Base-by-base conservation (phyloP, 2,113 vertebrate genomes). In the Clupea harengus region DNA sequence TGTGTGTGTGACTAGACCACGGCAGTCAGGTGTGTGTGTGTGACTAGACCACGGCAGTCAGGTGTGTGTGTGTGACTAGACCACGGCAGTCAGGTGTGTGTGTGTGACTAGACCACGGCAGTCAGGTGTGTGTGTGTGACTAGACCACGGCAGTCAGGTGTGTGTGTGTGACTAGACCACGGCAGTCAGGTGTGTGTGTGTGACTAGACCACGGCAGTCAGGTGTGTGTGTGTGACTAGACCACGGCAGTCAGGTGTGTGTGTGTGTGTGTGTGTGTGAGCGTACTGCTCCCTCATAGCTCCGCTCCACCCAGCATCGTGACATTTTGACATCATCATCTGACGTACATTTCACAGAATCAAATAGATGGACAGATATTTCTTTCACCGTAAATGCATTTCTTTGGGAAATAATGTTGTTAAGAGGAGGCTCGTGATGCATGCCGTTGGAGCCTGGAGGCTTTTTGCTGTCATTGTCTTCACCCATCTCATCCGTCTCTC, bases 211-310 rank as follows among this genome's bases (percentile, higher is more conserved):
- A 39, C 2, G 39, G 39, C 39, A 39, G 39, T n/a, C n/a, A n/a
- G n/a, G 39, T 39, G 39, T 39, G 39, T 39, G 39, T 39, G 39
- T 39, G 1, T 39, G 39, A 39, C 39, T 39, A 39, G 39, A 39
- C 39, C 39, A 39, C n/a, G n/a, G n/a, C n/a, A n/a, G n/a, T n/a
- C n/a, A n/a, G n/a, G 84, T 44, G 82, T 10, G 89, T 85, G 22
- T 64, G 45, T 72, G 82, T 60, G 22, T 81, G 81, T 85, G 84
- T 85, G 28, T 45, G 81, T 84, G 44, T 72, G 57, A 45, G 44
- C 54, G 20, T 60, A 20, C 22, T 60, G 54, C 54, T 60, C 54
- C 18, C 54, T 60, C 18, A 22, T 18, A 6, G 54, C 54, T 60
- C 20, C 5, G 7, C 54, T 60, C 18, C 54, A 20, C 20, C 54